Evolutionary conservation across 2,113 vertebrate genomes (phyloP).

Genomic region (Colinus virginianus): DNA sequence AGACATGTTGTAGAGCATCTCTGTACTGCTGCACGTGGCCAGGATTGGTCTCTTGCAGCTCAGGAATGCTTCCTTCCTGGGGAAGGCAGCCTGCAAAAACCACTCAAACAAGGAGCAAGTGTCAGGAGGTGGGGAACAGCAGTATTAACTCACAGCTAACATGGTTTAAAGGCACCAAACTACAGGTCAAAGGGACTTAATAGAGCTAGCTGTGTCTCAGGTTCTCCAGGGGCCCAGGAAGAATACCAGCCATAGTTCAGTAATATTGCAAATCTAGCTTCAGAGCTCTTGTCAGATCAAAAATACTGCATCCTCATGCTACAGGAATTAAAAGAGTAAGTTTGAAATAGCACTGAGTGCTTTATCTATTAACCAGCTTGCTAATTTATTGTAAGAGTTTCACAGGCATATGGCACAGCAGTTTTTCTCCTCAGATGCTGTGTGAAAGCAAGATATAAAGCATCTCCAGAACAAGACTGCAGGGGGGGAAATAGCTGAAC

Average conservation of each 20-base stretch:
- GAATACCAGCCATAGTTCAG: background rate
- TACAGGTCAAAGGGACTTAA: background rate
- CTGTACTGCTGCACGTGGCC: background rate
- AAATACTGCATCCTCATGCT: background rate
- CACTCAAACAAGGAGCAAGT: background rate
- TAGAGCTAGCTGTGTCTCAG: background rate
- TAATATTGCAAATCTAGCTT: background rate
- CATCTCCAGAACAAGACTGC: background rate
- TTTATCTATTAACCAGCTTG: background rate
- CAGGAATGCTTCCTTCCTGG: background rate
- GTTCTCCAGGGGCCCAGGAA: background rate
- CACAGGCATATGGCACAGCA: background rate
- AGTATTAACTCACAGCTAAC: background rate
- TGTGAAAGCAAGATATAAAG: constrained; percentile 34
- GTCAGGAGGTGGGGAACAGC: background rate
- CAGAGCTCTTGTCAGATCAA: background rate
- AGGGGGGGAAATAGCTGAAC: background rate
- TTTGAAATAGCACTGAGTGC: background rate
- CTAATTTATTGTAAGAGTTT: background rate
- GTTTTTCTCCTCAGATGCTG: background rate
- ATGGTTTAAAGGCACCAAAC: background rate
- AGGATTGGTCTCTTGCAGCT: background rate
- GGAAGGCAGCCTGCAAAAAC: background rate
- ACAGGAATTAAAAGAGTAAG: background rate
- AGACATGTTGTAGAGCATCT: background rate